Conservation (phyloP, 1,140 invertebrate genomes). For the Drosophila willistoni region DNA sequence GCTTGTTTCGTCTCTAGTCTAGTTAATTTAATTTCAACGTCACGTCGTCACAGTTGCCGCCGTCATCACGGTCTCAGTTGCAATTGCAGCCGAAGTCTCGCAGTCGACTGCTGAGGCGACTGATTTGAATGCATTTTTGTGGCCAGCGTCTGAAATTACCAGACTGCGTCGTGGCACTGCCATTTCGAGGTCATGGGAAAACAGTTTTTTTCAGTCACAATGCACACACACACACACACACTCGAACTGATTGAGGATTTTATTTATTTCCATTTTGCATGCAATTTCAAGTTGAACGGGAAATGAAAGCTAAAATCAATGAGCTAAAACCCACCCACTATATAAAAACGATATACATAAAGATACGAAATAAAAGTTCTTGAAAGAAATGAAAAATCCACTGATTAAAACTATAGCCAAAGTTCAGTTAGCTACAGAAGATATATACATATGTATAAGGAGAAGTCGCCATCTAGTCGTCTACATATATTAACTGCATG, state of each 20-base stretch:
- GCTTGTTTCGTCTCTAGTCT: conserved; percentile 64
- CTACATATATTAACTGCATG: too few species aligned
- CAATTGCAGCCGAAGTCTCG: too few species aligned
- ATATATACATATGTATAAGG: too few species aligned
- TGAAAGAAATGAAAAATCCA: too few species aligned
- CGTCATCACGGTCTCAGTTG: conserved; percentile 30
- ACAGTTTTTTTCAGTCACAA: conserved; percentile 37
- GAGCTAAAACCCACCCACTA: neutral
- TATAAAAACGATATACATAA: too few species aligned
- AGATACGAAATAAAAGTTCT: too few species aligned
- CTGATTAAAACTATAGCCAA: too few species aligned
- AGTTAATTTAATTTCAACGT: conserved; percentile 82
- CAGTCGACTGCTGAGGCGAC: conserved; percentile 30
- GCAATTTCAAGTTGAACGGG: conserved; percentile 35
- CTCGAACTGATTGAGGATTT: conserved; percentile 31
- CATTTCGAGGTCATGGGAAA: conserved; percentile 77
- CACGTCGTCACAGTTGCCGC: conserved; percentile 64
- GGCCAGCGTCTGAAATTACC: conserved; percentile 59
- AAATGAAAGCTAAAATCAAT: conserved; percentile 2
- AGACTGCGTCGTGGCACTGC: conserved; percentile 39
- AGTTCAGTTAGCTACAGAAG: too few species aligned
- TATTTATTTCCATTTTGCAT: conserved; percentile 64
- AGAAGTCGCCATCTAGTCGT: too few species aligned
- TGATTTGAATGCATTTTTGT: conserved; percentile 69
- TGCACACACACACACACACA: conserved; percentile 5